Percentiles rank a stretch among this genome's conserved stretches.
Evolutionary conservation across 1,140 invertebrate species (phyloP).

Genomic region (Alviniconcha marisindica): DNA sequence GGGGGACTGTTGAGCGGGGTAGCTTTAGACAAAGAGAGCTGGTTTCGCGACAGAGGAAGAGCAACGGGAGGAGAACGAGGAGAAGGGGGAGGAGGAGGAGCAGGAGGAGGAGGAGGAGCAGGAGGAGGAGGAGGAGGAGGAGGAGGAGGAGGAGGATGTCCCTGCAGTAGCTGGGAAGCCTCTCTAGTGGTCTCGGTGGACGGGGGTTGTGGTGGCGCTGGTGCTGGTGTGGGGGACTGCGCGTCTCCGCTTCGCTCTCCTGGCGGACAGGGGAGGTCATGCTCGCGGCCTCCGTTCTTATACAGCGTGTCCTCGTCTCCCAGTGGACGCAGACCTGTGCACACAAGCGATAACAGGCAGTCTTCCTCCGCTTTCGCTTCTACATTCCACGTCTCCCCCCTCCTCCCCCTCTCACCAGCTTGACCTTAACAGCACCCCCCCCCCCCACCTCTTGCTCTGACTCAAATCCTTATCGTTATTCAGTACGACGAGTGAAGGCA

Average conservation of each 20-base stretch:
- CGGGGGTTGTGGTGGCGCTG: not conserved
- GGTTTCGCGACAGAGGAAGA: too few relatives aligned
- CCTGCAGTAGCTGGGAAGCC: not conserved
- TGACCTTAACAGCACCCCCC: too few relatives aligned
- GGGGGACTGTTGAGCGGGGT: too few relatives aligned
- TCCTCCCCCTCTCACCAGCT: not conserved
- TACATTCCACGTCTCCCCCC: not conserved
- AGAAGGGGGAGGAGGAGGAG: not conserved
- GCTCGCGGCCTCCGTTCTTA: not conserved
- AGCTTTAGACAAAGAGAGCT: too few relatives aligned
- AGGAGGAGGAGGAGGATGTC: not conserved
- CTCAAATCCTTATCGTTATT: not conserved
- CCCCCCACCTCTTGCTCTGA: too few relatives aligned
- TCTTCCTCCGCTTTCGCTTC: not conserved
- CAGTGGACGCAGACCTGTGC: not conserved
- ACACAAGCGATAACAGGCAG: not conserved
- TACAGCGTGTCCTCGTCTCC: not conserved
- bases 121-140: too few relatives aligned
- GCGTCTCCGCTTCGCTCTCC: not conserved
- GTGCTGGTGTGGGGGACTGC: not conserved
- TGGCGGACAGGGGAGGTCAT: not conserved
- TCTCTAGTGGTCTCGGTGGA: not conserved
- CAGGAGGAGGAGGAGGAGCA: too few relatives aligned
- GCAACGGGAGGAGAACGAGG: too few relatives aligned
- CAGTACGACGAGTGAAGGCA: not conserved